Evolutionary conservation across 2,888 invertebrate genomes (phyloP).

Genomic region (Lapara coniferarum): DNA sequence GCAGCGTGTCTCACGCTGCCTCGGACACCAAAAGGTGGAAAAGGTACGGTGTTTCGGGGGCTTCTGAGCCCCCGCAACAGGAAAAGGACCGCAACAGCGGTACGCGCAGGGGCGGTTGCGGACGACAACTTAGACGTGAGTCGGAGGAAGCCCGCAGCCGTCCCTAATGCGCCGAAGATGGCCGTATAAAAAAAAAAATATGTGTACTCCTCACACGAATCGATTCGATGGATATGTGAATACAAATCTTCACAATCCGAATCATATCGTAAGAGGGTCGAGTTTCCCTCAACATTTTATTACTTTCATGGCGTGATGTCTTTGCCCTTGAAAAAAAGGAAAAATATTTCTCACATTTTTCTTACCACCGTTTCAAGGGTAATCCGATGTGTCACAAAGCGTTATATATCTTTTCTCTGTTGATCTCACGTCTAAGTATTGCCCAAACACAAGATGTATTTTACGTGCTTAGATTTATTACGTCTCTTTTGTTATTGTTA

Average conservation of each 20-base stretch:
- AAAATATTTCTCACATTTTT: conserved; percentile 7
- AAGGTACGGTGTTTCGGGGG: no score
- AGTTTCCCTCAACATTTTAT: conserved; percentile 2
- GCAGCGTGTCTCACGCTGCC: no score
- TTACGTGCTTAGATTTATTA: conserved; percentile 24
- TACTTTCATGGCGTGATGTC: not conserved
- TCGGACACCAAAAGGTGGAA: no score
- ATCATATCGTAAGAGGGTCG: not conserved
- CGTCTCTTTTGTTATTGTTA: conserved; percentile 23
- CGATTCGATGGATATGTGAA: not conserved
- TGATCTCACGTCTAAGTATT: conserved; percentile 12
- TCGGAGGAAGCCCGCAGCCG: no score
- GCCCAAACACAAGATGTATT: conserved; percentile 21
- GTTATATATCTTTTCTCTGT: conserved; percentile 16
- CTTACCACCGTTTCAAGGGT: conserved; percentile 1
- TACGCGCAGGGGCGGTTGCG: no score
- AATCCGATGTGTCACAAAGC: conserved; percentile 6
- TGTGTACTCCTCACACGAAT: not conserved
- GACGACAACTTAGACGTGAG: no score
- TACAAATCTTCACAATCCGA: conserved; percentile 4
- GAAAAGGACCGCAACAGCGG: no score
- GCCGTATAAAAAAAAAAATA: not conserved
- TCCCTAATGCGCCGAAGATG: no score
- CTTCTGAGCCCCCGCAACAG: no score
- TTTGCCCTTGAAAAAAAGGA: conserved; percentile 1